These are phyloP conservation scores for Rhynchotus rufescens DNA, from an alignment of 2,797 vertebrate species.

Conservation along the genomic window DNA sequence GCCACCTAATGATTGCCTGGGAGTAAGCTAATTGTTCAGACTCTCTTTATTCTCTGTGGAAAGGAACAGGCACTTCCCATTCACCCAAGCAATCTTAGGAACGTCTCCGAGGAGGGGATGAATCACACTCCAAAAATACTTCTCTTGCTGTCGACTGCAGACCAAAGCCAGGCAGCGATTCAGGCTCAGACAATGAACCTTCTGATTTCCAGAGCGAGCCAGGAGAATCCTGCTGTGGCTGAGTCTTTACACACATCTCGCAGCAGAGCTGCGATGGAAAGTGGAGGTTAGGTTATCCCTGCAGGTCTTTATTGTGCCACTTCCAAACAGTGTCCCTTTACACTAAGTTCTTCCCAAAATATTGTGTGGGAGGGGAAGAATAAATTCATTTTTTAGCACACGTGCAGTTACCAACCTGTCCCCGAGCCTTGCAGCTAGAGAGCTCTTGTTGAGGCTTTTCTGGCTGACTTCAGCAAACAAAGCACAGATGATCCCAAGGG, in stretches of 20 bases:
- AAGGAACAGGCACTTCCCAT: slow-evolving; percentile 2
- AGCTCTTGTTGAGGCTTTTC: neutral
- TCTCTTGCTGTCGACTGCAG: neutral
- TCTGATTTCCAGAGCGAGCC: neutral
- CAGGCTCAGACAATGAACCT: neutral
- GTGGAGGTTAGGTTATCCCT: neutral
- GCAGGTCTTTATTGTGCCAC: neutral
- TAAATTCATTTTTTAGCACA: neutral
- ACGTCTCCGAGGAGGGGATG: neutral
- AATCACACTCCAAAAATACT: neutral
- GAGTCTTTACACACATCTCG: neutral
- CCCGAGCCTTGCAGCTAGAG: neutral
- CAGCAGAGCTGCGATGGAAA: neutral
- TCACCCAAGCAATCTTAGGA: neutral
- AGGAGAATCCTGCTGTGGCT: neutral
- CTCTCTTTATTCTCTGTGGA: neutral
- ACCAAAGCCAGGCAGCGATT: neutral
- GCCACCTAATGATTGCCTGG: neutral
- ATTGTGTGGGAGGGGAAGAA: neutral
- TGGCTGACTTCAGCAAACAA: neutral
- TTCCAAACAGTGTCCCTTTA: neutral
- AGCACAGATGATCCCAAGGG: neutral
- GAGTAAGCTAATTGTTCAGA: neutral
- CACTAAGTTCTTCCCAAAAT: neutral
- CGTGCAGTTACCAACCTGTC: neutral